A percentile compares a stretch with the other conserved stretches of the same genome.
phyloP scores from a whole-genome alignment of 1,140 invertebrate genomes.

The Dreissena rostriformis region DNA sequence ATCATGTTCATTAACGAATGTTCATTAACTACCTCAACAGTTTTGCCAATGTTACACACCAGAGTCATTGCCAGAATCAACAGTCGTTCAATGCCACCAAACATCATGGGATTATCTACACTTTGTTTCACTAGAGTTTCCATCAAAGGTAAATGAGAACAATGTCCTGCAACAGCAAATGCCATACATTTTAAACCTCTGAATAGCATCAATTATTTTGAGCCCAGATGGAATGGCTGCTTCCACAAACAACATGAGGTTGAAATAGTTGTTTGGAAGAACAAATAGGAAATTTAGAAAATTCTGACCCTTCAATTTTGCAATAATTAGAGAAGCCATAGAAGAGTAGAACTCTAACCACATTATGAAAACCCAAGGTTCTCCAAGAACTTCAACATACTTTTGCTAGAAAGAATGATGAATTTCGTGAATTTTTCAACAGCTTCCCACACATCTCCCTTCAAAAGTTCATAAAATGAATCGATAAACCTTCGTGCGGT shows the following conservation, averaged over 20 bases:
- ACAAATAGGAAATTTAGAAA: constrained; percentile 50
- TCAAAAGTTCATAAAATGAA: constrained; percentile 52
- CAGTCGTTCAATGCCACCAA: constrained; percentile 62
- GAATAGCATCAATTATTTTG: not conserved
- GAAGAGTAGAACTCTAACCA: constrained; percentile 70
- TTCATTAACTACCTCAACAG: constrained; percentile 54
- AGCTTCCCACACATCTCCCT: constrained; percentile 62
- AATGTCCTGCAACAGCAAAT: not conserved
- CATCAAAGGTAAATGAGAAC: not conserved
- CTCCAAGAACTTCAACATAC: constrained; percentile 41
- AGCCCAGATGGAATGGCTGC: not conserved
- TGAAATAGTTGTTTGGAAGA: constrained; percentile 61
- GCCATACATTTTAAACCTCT: not conserved
- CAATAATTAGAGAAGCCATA: constrained; percentile 57
- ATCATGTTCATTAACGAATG: constrained; percentile 47
- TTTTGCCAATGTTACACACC: constrained; percentile 65
- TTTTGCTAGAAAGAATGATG: not conserved
- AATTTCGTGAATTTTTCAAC: constrained; percentile 69
- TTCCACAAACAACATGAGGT: constrained; percentile 20
- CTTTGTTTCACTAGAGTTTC: not conserved
- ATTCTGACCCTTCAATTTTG: constrained; percentile 52
- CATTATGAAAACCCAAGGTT: constrained; percentile 58
- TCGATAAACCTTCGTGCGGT: constrained; percentile 62
- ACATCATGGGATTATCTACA: not conserved
- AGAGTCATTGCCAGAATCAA: constrained; percentile 60